Evolutionary conservation across 2,888 invertebrate genomes (phyloP), one percentile per base, ranked within the genome.

Genomic region (Tortrix viridana): DNA sequence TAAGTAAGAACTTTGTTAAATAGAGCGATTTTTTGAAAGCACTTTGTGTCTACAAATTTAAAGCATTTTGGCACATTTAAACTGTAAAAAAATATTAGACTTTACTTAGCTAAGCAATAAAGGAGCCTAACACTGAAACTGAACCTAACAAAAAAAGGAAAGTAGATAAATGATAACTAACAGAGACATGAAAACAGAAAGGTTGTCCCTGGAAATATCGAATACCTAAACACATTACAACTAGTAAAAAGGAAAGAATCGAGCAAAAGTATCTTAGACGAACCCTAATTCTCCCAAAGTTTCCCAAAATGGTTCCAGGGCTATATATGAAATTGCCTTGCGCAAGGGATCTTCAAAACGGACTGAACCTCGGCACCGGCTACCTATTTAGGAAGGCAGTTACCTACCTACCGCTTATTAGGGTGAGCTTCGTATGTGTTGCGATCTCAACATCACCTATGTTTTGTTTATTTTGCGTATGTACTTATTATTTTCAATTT

Each of bases 291-390:
- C 75, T 75, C 74, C 77, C 78, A 71, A 69, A 69, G 71, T 80
- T 84, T 85, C 83, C 82, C 86, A 80, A 83, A 83, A 88, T 81
- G 81, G 84, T 80, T 53, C 76, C 79, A 70, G 69, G 81, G 82
- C 85, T 85, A 87, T 87, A 89, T 89, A 89, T 89, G 88, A 89
- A 88, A 90, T 86, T 87, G 86, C 85, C 80, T 53, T 80, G 75
- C 79, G 80, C 67, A 76, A 82, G 60, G 50, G 60, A 59, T 46
- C 60, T 55, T 65, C 54, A 49, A 49, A 63, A 54, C 49, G 58
- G 54, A 53, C 58, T 50, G 19, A 64, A 60, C 58, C 58, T 53
- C 53, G 37, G 63, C 49, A 47, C 53, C 53, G 43, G 63, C 48
- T 53, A 32, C 49, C 60, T 64, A 60, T 60, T 55, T 63, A 58